Percentiles rank a stretch among this genome's conserved stretches.
phyloP scores from a whole-genome alignment of 1,140 invertebrate genomes.

The Pteromalus puparum region DNA sequence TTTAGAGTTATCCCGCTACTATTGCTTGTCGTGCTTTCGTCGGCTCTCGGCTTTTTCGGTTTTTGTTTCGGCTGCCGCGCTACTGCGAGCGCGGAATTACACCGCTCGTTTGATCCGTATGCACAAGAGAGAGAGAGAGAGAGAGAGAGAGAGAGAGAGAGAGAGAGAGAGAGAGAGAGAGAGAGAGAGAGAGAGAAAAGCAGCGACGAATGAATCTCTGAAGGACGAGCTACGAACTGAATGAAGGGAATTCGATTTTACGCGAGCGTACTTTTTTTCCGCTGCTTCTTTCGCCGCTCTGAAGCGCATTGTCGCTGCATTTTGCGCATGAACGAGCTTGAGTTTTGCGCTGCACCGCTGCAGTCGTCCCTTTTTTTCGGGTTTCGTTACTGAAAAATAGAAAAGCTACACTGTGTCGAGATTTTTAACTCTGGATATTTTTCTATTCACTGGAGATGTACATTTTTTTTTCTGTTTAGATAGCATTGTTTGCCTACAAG shows the following conservation, averaged over 20 bases:
- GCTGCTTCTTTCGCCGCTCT: too few species aligned
- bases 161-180: conserved; percentile 9
- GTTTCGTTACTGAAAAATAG: too few species aligned
- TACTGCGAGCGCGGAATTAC: neutral
- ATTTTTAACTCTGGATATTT: too few species aligned
- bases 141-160: too few species aligned
- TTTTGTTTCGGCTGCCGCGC: conserved; percentile 12
- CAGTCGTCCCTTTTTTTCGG: too few species aligned
- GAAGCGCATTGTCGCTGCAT: too few species aligned
- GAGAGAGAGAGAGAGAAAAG: neutral
- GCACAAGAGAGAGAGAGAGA: neutral
- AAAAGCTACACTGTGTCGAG: too few species aligned
- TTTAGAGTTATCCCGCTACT: conserved; percentile 36
- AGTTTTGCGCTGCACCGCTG: too few species aligned
- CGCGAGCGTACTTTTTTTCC: neutral
- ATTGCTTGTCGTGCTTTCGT: neutral
- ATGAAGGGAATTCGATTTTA: conserved; percentile 11
- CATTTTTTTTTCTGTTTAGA: too few species aligned
- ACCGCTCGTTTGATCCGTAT: conserved; percentile 10
- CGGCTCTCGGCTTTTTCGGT: neutral
- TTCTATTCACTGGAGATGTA: too few species aligned
- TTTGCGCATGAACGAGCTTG: too few species aligned
- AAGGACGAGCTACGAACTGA: neutral
- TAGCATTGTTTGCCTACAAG: neutral
- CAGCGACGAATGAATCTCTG: conserved; percentile 5